Conservation (phyloP, 2,888 invertebrate species). For the Cephus sareptanus region DNA sequence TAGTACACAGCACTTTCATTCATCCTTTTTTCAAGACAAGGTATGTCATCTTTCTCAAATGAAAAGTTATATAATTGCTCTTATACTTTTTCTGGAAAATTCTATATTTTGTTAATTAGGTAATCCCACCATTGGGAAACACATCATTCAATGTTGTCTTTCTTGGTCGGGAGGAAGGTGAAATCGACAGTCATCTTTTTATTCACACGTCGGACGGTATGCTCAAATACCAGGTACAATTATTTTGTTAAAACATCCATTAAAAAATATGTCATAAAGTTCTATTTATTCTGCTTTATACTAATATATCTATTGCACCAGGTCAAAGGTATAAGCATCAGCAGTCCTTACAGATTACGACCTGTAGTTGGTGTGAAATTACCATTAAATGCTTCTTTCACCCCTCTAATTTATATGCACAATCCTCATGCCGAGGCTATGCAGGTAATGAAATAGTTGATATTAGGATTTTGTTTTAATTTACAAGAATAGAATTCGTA, state of each 20-base stretch:
- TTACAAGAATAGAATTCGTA: neutral
- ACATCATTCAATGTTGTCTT: slow-evolving; percentile 97
- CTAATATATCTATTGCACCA: slow-evolving; percentile 52
- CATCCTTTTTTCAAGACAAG: slow-evolving; percentile 96
- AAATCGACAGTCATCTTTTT: slow-evolving; percentile 86
- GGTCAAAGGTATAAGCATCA: slow-evolving; percentile 87
- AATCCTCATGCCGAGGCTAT: slow-evolving; percentile 91
- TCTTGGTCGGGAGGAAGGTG: slow-evolving; percentile 91
- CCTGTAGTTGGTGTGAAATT: slow-evolving; percentile 91
- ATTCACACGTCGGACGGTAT: slow-evolving; percentile 96
- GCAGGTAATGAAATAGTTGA: slow-evolving; percentile 72
- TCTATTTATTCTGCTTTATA: neutral
- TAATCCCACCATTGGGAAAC: slow-evolving; percentile 89
- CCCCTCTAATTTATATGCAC: slow-evolving; percentile 90
- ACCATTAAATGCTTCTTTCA: slow-evolving; percentile 91
- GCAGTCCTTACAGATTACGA: slow-evolving; percentile 91
- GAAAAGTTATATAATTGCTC: neutral
- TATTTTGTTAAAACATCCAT: slow-evolving; percentile 11
- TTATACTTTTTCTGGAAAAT: neutral
- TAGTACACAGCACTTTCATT: slow-evolving; percentile 94
- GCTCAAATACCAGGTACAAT: slow-evolving; percentile 82
- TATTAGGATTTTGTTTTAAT: neutral
- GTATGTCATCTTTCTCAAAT: slow-evolving; percentile 67
- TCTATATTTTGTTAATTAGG: slow-evolving; percentile 68
- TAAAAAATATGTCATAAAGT: neutral